Evolutionary conservation across 2,888 invertebrate genomes (phyloP), one percentile per base, ranked within the genome.

Genomic region (Drosophila phalerata): DNA sequence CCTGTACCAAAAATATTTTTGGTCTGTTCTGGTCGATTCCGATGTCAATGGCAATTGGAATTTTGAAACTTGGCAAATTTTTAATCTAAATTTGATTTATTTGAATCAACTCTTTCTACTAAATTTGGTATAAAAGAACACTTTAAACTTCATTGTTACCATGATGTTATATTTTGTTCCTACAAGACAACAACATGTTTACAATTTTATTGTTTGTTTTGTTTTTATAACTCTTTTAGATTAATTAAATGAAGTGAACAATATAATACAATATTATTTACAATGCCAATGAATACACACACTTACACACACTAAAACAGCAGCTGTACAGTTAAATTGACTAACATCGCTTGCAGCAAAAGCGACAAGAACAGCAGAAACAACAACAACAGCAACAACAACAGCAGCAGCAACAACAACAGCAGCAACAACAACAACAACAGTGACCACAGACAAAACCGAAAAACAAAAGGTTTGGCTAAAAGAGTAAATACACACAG

Each of bases 381-480:
- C 48, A 47, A 38, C 53, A 55, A 40, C 42, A 30, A 43, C 58
- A 71, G 55, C 37, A 74, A 43, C 43, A 58, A 11, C 62, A 76
- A 48, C 34, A 67, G 22, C 22, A 3, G 22, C 61, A 75, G 13
- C n/a, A 28, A 47, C 48, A 47, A 38, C 53, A 55, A 40, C 42
- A 30, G 42, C 58, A 71, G 55, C 37, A 74, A 43, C 43, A 58
- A 11, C n/a, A n/a, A n/a, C n/a, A n/a, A n/a, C 62, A 76, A 48
- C 34, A 67, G 22, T 67, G 45, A 58, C 79, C 70, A 68, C 79
- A 79, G 51, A 55, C 56, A 64, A 67, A 58, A 69, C 79, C 65
- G 60, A 68, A 76, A 67, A 73, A 71, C 79, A 79, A 77, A 79
- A 79, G 69, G 62, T 22, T 52, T 52, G 56, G 61, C 52, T 55